Evolutionary conservation across 2,888 invertebrate genomes (phyloP), one percentile per base, ranked within the genome.

Genomic region (Drosophila antonietae): DNA sequence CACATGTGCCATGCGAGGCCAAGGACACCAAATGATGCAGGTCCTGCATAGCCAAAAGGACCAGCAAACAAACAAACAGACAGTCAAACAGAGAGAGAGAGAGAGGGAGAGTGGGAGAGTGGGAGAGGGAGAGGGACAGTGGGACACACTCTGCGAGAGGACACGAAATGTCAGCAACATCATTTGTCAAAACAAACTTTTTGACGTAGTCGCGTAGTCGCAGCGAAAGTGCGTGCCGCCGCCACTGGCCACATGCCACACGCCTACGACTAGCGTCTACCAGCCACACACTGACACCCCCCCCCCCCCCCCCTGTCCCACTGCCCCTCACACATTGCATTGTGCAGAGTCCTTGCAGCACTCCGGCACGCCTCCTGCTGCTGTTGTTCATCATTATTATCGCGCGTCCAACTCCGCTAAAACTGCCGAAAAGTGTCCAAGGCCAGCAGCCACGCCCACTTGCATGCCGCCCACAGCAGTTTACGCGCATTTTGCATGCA

Each of bases 141-240:
- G 10, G 33, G 51, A 33, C 31, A 12, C 33, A 33, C 18, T 31
- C 14, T 12, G 35, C 15, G 31, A 9, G 33, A 15, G 44, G 60
- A 68, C 77, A 74, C 81, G 66, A 70, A 77, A 80, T 78, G 83
- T 80, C 80, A 81, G 75, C 88, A 78, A 80, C 83, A 88, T 88
- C 86, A 83, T 88, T 84, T 84, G 88, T 84, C 83, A 84, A 83
- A 88, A 88, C 78, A 85, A 88, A 84, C 88, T 84, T 86, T 83
- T 83, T 80, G 83, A 84, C 88, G 69, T 80, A 58, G 80, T 80
- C 77, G 82, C 76, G 80, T 20, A 20, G 20, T 53, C 78, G 80
- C 81, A 88, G 83, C 83, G 81, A 83, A 83, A 84, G 83, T 88
- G 88, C 83, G 86, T 82, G 63, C 28, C 3, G 2, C 2, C 10